Evolutionary conservation across 2,113 vertebrate species (phyloP), one percentile per base, ranked within the genome.

Genomic region (Erythrocebus patas): DNA sequence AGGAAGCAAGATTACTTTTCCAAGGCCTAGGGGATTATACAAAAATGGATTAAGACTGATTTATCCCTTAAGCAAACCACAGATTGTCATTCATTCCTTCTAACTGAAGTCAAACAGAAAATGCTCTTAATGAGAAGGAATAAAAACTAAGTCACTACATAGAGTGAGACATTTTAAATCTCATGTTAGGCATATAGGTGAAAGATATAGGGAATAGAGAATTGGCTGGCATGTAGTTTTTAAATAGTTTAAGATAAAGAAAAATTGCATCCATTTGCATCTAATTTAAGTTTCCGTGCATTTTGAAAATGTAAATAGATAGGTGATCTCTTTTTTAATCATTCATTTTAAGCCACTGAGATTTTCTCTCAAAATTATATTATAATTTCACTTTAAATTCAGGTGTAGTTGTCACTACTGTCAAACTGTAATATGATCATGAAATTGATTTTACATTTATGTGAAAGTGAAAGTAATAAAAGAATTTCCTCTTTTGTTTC

Each of bases 261-360:
- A 97, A 50, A 92, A 94, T 76, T 86, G 2, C 57, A 85, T 89
- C 18, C 93, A 9, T 70, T 97, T 97, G 43, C 11, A 96, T 83
- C 92, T 97, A 96, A 98, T 97, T 98, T 97, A 97, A 95, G 96
- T 91, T 98, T 92, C 70, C 79, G 66, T 94, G 35, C 27, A 96
- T 72, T 82, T 91, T 45, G 93, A 88, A 95, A 68, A 14, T 43
- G 13, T 75, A 93, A 93, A 85, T 79, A 91, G 9, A 64, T 64
- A 64, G 5, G 64, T 87, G 0, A 27, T 64, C 10, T 92, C 18
- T 68, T 83, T 79, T 89, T 97, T 82, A 87, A 79, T 11, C 40
- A 89, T 20, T 97, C 8, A 11, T 35, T 78, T n/a, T n/a, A 35
- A 79, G 27, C 16, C 70, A 89, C 17, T 96, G 5, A 6, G 92